Conservation (phyloP, 2,113 vertebrate genomes). For the Cricetomys ansorgei region DNA sequence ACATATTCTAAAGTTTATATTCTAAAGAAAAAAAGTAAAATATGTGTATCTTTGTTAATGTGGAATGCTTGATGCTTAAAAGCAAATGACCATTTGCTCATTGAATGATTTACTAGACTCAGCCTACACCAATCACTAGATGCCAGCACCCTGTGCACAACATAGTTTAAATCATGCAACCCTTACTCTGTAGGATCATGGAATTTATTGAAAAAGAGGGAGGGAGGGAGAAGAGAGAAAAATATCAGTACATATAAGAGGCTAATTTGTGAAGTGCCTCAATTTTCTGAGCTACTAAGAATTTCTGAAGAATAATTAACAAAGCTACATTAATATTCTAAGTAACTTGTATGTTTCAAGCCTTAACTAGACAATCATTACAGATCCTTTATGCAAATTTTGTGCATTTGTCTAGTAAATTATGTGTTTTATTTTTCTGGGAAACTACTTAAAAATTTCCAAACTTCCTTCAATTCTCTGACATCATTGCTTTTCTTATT, state of each 20-base stretch:
- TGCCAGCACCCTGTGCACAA: background rate
- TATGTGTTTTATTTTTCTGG: background rate
- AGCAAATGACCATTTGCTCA: background rate
- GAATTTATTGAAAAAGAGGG: conserved; percentile 7
- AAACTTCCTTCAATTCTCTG: background rate
- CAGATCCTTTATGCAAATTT: background rate
- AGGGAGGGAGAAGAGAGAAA: background rate
- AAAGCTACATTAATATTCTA: background rate
- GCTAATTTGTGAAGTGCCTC: background rate
- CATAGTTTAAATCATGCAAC: background rate
- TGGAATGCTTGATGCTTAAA: no score
- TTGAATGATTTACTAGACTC: background rate
- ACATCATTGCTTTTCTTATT: background rate
- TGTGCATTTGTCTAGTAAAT: background rate
- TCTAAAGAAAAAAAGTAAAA: conserved; percentile 21
- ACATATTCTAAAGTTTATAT: background rate
- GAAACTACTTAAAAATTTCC: background rate
- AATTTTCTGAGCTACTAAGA: background rate
- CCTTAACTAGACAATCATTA: background rate
- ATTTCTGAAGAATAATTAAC: background rate
- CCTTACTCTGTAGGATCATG: background rate
- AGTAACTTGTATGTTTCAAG: conserved; percentile 4
- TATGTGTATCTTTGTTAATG: no score
- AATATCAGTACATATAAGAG: background rate
- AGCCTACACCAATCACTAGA: background rate